phyloP scores from a whole-genome alignment of 2,888 invertebrate species.

The Lochmaea capreae region DNA sequence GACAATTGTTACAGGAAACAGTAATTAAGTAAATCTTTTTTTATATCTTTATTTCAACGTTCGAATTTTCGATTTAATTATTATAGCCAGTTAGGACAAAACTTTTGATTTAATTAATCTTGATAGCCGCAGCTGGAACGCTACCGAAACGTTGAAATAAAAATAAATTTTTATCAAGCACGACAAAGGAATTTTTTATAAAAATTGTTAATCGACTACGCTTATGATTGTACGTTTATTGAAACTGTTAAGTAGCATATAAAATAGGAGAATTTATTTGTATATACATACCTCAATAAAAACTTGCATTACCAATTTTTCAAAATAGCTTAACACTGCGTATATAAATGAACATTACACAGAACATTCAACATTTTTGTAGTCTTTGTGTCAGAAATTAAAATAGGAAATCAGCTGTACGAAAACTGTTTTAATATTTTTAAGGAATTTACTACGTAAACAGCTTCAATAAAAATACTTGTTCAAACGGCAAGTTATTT shows the following conservation, averaged over 20 bases:
- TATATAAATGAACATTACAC: neutral
- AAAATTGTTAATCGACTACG: neutral
- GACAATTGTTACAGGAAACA: no score
- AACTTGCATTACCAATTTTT: constrained; percentile 1
- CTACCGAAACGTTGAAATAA: no score
- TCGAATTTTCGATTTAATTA: no score
- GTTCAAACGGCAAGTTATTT: neutral
- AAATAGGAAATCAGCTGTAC: neutral
- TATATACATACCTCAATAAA: neutral
- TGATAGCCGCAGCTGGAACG: no score
- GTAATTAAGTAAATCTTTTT: no score
- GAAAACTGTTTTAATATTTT: neutral
- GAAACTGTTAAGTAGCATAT: neutral
- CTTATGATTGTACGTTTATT: neutral
- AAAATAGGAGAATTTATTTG: constrained; percentile 1
- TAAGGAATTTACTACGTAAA: neutral
- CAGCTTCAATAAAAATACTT: no score
- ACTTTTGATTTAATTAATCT: no score
- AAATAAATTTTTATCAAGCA: no score
- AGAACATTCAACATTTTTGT: constrained; percentile 6
- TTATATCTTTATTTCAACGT: no score
- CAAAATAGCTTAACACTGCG: neutral
- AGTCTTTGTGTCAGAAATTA: constrained; percentile 4
- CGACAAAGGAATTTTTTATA: no score
- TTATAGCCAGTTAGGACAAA: no score